Conservation (phyloP, 92 coral and sea anemone genomes). For the Hydrozoanthus gracilis region DNA sequence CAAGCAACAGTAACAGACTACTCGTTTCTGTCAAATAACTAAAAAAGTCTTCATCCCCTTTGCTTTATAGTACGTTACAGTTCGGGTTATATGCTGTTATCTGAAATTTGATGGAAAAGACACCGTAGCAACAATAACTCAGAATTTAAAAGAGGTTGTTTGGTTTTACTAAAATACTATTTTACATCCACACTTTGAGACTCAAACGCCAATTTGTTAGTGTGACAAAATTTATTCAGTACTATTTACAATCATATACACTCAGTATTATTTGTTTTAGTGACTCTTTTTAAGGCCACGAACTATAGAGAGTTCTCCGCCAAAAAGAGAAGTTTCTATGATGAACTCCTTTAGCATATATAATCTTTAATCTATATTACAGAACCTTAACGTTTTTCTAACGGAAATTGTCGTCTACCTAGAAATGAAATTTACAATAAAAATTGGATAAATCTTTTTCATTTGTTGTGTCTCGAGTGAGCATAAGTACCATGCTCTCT, state of each 20-base stretch:
- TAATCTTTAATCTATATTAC: constrained; percentile 41
- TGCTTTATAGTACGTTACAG: not conserved
- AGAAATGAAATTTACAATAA: constrained; percentile 46
- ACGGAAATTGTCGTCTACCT: constrained; percentile 36
- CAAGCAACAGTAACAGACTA: constrained; percentile 8
- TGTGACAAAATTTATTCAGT: constrained; percentile 48
- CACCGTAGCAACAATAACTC: not conserved
- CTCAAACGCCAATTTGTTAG: constrained; percentile 17
- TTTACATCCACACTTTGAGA: constrained; percentile 4
- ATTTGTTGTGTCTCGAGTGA: constrained; percentile 52
- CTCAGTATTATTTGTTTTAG: constrained; percentile 32
- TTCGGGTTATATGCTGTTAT: not conserved
- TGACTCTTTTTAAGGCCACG: constrained; percentile 46
- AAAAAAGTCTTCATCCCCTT: not conserved
- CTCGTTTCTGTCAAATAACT: not conserved
- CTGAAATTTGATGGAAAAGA: not conserved
- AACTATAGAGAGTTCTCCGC: constrained; percentile 38
- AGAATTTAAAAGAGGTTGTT: not conserved
- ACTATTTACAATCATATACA: constrained; percentile 44
- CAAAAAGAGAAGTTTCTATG: constrained; percentile 30
- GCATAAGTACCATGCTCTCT: constrained; percentile 43
- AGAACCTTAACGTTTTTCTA: constrained; percentile 36
- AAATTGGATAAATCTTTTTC: constrained; percentile 49
- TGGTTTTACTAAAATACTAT: not conserved
- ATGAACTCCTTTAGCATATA: constrained; percentile 31